Base-by-base conservation (phyloP, 2,113 vertebrate species). In the Polyodon spathula region DNA sequence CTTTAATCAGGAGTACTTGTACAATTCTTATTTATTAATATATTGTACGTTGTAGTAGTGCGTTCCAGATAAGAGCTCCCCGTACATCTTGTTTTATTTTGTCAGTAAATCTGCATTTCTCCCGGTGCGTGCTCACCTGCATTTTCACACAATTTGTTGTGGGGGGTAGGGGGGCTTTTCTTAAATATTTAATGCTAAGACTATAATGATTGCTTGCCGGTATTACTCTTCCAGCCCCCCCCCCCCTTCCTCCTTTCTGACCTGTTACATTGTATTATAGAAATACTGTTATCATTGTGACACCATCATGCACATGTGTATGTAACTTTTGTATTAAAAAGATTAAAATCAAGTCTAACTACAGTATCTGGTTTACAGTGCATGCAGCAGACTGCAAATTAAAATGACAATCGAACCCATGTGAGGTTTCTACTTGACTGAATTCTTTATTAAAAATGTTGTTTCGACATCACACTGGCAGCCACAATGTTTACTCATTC, bases 321-420 rank as follows among this genome's bases (percentile, higher is more conserved):
- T 81, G 84, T 85, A 77, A 74, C 75, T 82, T 89, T 84, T 84
- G 58, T 84, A 81, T 68, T 40, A 63, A 71, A 80, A 69, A 48
- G 71, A 37, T 43, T 5, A 37, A 54, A 54, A 54, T 54, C 5
- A 41, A 10, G 40, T 38, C 8, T 12, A 85, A 85, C 82, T 86
- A 84, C 0, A 58, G 40, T 50, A 17, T 66, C 67, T 56, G 63
- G 74, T 72, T 76, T 68, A 57, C 63, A 6, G 74, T 69, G 69
- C 71, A 73, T 66, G 74, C 72, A 59, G 50, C 60, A 68, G 73
- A 78, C 40, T 66, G 68, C 71, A 71, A 70, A 76, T 77, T 79
- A 67, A 77, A 71, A 68, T 59, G 75, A 75, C 72, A 67, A 71
- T 76, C 70, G 37, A 66, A 62, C 61, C 63, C 71, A 0, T n/a